Evolutionary conservation across 2,797 vertebrate species (phyloP).

Genomic region (Thripadectes ignobilis): DNA sequence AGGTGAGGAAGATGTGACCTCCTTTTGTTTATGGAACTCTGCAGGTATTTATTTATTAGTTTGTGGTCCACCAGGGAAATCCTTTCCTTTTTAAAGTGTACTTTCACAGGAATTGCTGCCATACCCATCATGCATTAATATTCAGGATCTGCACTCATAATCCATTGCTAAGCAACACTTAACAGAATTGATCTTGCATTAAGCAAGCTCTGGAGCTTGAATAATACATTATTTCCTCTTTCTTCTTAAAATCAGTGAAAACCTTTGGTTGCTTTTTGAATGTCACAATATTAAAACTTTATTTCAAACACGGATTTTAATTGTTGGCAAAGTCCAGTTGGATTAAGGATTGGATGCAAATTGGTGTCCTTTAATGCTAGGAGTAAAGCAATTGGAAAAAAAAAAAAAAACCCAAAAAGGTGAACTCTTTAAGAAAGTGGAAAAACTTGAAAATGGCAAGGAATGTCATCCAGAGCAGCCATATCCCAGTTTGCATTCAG

Average conservation of each 20-base stretch:
- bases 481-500: not conserved
- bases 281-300: conserved; percentile 23
- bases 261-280: conserved; percentile 37
- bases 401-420: not conserved
- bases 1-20: not conserved
- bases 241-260: conserved; percentile 43
- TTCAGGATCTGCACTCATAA: conserved; percentile 57
- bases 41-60: not conserved
- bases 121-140: conserved; percentile 33
- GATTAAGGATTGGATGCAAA: conserved; percentile 23
- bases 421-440: not conserved
- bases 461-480: not conserved
- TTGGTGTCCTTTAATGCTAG: not conserved
- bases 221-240: conserved; percentile 66
- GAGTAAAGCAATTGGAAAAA: conserved; percentile 9
- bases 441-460: not conserved
- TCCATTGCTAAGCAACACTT: conserved; percentile 73
- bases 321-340: conserved; percentile 24
- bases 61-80: conserved; percentile 1
- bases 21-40: not conserved
- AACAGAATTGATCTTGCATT: conserved; percentile 71
- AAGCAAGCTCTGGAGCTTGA: conserved; percentile 60
- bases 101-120: conserved; percentile 13
- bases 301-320: conserved; percentile 32
- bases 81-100: not conserved